These are phyloP conservation scores for Melipona bicolor DNA, from an alignment of 2,888 invertebrate species.

Conservation along the genomic window DNA sequence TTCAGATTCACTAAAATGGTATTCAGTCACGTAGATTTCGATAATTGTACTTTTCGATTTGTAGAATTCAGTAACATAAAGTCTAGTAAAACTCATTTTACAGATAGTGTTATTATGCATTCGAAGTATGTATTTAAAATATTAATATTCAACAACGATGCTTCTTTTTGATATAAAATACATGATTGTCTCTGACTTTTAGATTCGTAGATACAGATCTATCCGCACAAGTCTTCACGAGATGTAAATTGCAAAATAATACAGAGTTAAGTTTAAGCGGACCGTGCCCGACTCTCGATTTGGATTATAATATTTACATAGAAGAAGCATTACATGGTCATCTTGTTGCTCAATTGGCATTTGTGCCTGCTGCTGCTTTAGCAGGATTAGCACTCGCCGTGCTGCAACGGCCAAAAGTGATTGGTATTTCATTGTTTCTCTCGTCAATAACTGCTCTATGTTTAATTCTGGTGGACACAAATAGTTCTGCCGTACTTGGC, in stretches of 20 bases:
- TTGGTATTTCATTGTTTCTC: constrained; percentile 83
- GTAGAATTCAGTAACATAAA: constrained; percentile 90
- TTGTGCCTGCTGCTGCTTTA: constrained; percentile 84
- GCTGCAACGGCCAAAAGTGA: constrained; percentile 83
- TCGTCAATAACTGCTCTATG: constrained; percentile 83
- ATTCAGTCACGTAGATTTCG: constrained; percentile 90
- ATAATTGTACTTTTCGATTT: constrained; percentile 89
- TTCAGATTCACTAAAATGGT: constrained; percentile 87
- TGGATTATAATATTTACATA: constrained; percentile 87
- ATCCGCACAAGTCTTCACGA: constrained; percentile 86
- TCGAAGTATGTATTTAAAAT: constrained; percentile 85
- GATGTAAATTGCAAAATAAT: constrained; percentile 86
- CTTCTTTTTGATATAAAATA: constrained; percentile 55
- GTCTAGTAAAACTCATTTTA: constrained; percentile 89
- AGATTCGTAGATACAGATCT: constrained; percentile 90
- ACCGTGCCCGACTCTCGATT: constrained; percentile 84
- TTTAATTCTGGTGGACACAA: constrained; percentile 83
- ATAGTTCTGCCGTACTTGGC: constrained; percentile 82
- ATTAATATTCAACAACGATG: background rate
- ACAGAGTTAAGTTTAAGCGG: constrained; percentile 84
- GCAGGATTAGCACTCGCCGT: constrained; percentile 83
- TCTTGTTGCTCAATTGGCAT: constrained; percentile 84
- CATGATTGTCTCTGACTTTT: constrained; percentile 43
- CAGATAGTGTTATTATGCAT: constrained; percentile 87
- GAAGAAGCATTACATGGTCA: constrained; percentile 85